Evolutionary conservation across 2,888 invertebrate species (phyloP), one percentile per base, ranked within the genome.

Genomic region (Reticulitermes lucifugus): DNA sequence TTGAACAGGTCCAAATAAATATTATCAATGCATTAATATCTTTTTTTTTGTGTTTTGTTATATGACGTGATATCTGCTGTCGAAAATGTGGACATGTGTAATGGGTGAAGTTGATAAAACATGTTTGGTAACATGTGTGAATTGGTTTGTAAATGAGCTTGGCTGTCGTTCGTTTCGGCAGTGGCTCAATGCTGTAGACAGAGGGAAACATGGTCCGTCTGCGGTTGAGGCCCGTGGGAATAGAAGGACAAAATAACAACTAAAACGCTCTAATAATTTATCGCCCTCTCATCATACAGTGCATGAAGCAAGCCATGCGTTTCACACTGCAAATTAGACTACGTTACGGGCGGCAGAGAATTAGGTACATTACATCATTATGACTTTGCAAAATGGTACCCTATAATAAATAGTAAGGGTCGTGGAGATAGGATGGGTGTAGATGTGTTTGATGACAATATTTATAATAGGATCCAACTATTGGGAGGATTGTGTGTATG

Each of bases 361-460:
- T 35, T 46, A 46, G 9, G 46, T 12, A 55, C 55, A 75, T 75
- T 83, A 73, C 73, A 75, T 83, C 59, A 83, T 75, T 59, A 75
- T 51, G 55, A 75, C 59, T 83, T 83, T 83, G 83, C 70, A 65
- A 60, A 81, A 81, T 35, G 43, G 81, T 81, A 29, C 81, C 59
- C 22, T 81, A 25, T 41, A 46, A 77, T 41, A 79, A 46, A 77
- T 41, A 79, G n/a, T 43, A 9, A 9, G 79, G 79, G n/a, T n/a
- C 22, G 75, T 29, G 6, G 43, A 41, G 79, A 9, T 18, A 51
- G 46, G 25, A n/a, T 43, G 25, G 46, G 79, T 18, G 51, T 25
- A 79, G 9, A 70, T 43, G 65, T 65, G 70, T 81, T 81, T 70
- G 81, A 65, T 70, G 65, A 70, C 81, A 81, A 43, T 81, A 43